Percentiles rank a stretch among this genome's conserved stretches.
Evolutionary conservation across 2,113 vertebrate species (phyloP).

Genomic region (Alligator sinensis): DNA sequence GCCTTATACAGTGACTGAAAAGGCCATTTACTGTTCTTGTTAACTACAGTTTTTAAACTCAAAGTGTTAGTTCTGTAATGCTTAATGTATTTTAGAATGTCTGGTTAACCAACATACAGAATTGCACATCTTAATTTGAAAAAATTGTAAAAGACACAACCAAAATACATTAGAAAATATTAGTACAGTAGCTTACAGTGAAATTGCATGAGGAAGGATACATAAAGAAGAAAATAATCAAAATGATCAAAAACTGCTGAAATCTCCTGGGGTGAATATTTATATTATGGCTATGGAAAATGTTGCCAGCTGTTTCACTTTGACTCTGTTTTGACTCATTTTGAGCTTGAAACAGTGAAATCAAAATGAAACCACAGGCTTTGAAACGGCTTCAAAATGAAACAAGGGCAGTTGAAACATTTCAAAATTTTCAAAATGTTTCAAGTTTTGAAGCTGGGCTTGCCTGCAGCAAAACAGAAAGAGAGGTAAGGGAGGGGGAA

Average conservation of each 20-base stretch:
- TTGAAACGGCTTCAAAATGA: too few species aligned
- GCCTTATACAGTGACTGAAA: slow-evolving; percentile 1
- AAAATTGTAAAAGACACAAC: background rate
- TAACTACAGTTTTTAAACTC: slow-evolving; percentile 11
- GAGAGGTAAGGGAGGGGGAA: too few species aligned
- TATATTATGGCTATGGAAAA: too few species aligned
- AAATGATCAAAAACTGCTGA: background rate
- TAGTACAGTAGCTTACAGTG: background rate
- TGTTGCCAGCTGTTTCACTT: too few species aligned
- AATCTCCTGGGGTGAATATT: background rate
- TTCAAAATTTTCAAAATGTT: too few species aligned
- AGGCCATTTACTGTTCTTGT: background rate
- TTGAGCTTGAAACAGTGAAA: too few species aligned
- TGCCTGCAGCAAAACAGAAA: too few species aligned
- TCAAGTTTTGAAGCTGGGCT: too few species aligned
- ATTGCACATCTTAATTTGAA: background rate
- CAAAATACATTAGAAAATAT: slow-evolving; percentile 1
- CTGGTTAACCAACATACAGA: background rate
- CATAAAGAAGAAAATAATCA: background rate
- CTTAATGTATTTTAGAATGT: slow-evolving; percentile 19
- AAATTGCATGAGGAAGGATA: background rate
- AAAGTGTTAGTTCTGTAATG: background rate
- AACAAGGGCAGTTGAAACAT: too few species aligned
- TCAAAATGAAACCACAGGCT: too few species aligned
- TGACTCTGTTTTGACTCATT: too few species aligned